Conservation (phyloP, 2,888 invertebrate genomes). For the Drosophila quasianomalipes region DNA sequence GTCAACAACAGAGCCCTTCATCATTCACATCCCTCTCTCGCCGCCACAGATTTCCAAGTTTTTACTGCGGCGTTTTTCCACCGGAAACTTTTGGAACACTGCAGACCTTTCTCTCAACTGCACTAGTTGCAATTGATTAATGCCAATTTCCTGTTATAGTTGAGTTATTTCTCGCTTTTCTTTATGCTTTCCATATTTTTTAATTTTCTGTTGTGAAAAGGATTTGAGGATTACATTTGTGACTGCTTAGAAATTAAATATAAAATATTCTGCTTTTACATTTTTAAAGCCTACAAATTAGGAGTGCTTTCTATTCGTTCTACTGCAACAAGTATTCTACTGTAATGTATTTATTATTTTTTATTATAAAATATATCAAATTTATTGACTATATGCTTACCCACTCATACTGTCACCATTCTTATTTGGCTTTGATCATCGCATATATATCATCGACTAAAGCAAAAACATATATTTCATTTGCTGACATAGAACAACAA, state of each 20-base stretch:
- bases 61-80: slow-evolving; percentile 18
- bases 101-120: slow-evolving; percentile 31
- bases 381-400: not conserved
- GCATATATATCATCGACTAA: not conserved
- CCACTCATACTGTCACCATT: too few species aligned
- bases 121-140: slow-evolving; percentile 63
- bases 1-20: slow-evolving; percentile 42
- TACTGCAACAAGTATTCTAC: not conserved
- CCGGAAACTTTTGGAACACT: slow-evolving; percentile 39
- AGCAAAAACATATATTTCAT: not conserved
- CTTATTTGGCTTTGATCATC: not conserved
- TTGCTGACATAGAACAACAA: not conserved
- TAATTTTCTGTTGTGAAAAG: not conserved
- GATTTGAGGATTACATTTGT: not conserved
- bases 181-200: not conserved
- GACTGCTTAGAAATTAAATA: not conserved
- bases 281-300: not conserved
- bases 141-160: slow-evolving; percentile 43
- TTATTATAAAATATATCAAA: not conserved
- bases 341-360: not conserved
- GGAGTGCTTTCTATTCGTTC: not conserved
- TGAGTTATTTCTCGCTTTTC: slow-evolving; percentile 10
- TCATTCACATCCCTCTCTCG: not conserved
- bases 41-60: slow-evolving; percentile 10
- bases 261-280: not conserved